Evolutionary conservation across 1,140 invertebrate species (phyloP).

Genomic region (Sinonovacula constricta): DNA sequence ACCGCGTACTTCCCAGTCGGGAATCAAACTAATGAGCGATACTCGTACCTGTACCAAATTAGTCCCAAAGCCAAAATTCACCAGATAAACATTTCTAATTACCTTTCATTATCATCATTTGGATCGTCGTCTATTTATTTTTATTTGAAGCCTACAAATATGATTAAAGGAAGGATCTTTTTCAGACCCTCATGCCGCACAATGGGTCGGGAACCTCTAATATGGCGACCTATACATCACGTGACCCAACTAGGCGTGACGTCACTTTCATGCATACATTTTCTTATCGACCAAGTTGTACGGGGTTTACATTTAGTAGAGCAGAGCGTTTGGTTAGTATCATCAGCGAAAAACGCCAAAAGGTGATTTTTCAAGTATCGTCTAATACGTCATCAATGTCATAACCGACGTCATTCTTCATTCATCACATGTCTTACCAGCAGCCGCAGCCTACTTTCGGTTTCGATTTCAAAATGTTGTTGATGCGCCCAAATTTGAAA

Average conservation of each 20-base stretch:
- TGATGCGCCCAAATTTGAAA: too few relatives aligned
- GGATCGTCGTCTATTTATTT: too few relatives aligned
- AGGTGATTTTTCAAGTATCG: background rate
- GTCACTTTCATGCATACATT: slow-evolving; percentile 1
- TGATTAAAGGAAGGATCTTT: too few relatives aligned
- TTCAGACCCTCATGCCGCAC: background rate
- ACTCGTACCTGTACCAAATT: too few relatives aligned
- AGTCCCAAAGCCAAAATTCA: too few relatives aligned
- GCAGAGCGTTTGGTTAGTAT: background rate
- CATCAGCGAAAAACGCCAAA: background rate
- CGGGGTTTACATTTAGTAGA: background rate
- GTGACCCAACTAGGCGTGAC: background rate
- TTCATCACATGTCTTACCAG: background rate
- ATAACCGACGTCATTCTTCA: background rate
- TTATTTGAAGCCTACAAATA: too few relatives aligned
- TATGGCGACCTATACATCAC: background rate
- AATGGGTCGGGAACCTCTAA: background rate
- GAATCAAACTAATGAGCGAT: too few relatives aligned
- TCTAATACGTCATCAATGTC: background rate
- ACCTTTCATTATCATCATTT: too few relatives aligned
- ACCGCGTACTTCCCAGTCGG: background rate
- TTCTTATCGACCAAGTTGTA: background rate
- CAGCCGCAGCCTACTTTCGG: background rate
- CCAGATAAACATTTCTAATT: too few relatives aligned
- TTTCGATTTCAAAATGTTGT: background rate